Conservation (phyloP, 1,140 invertebrate species). For the Pseudomyrmex cubaensis region DNA sequence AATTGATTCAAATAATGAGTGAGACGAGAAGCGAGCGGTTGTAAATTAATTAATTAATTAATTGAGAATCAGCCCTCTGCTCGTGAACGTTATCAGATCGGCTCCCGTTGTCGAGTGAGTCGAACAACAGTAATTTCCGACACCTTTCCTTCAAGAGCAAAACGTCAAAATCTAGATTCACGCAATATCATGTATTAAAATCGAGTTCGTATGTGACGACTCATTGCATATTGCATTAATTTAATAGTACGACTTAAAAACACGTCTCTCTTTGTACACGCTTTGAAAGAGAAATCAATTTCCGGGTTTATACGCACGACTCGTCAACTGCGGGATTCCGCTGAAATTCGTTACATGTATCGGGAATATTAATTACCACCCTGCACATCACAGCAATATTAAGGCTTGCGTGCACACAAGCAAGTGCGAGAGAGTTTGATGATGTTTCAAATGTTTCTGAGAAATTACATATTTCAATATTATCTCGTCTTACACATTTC, state of each 20-base stretch:
- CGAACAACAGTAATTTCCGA: constrained; percentile 33
- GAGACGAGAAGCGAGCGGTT: constrained; percentile 47
- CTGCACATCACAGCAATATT: constrained; percentile 12
- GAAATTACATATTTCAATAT: neutral
- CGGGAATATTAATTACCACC: constrained; percentile 24
- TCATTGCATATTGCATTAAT: constrained; percentile 10
- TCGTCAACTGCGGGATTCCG: neutral
- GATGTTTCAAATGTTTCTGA: constrained; percentile 7
- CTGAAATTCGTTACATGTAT: neutral
- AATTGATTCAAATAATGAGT: constrained; percentile 51
- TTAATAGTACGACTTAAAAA: constrained; percentile 3
- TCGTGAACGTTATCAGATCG: constrained; percentile 61
- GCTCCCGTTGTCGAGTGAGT: constrained; percentile 18
- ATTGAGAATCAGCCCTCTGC: constrained; percentile 7
- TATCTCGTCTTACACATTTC: no score
- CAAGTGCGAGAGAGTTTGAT: neutral
- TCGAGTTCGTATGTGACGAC: neutral
- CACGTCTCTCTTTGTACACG: neutral
- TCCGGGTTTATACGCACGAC: neutral
- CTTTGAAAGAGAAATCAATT: constrained; percentile 11
- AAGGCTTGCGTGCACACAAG: neutral
- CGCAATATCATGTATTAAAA: constrained; percentile 8
- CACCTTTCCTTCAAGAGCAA: neutral
- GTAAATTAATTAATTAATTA: constrained; percentile 71
- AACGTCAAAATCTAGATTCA: neutral